These are phyloP conservation scores for Perca flavescens DNA, from an alignment of 2,113 vertebrate species.

Conservation along the genomic window DNA sequence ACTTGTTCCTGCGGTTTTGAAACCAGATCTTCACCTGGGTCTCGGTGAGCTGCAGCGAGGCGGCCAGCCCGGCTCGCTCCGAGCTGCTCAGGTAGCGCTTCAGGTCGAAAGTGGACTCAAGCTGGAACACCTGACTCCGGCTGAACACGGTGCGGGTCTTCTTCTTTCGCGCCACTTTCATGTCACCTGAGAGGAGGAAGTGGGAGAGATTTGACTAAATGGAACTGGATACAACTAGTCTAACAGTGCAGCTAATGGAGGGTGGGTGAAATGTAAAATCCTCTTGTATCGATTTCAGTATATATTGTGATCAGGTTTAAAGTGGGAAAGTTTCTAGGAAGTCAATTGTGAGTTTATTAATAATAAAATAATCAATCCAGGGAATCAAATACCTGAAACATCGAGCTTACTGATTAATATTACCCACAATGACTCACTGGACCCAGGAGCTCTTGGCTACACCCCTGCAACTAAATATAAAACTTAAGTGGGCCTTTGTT, in stretches of 20 bases:
- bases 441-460: neutral
- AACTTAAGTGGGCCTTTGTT: neutral
- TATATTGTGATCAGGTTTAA: neutral
- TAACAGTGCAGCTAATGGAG: neutral
- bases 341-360: neutral
- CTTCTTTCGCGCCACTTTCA: slow-evolving; percentile 83
- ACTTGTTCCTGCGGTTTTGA: slow-evolving; percentile 91
- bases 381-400: neutral
- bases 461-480: slow-evolving; percentile 7
- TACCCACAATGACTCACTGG: neutral
- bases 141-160: slow-evolving; percentile 92
- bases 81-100: slow-evolving; percentile 91
- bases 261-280: neutral
- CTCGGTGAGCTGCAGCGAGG: slow-evolving; percentile 89
- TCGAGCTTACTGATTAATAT: neutral
- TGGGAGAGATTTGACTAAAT: neutral
- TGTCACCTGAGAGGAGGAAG: slow-evolving; percentile 52
- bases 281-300: neutral
- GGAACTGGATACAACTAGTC: neutral
- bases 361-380: neutral
- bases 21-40: slow-evolving; percentile 94
- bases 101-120: slow-evolving; percentile 90
- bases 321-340: neutral
- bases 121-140: slow-evolving; percentile 89
- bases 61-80: slow-evolving; percentile 87